Evolutionary conservation across 2,113 vertebrate genomes (phyloP).

Genomic region (Dromaius novaehollandiae): DNA sequence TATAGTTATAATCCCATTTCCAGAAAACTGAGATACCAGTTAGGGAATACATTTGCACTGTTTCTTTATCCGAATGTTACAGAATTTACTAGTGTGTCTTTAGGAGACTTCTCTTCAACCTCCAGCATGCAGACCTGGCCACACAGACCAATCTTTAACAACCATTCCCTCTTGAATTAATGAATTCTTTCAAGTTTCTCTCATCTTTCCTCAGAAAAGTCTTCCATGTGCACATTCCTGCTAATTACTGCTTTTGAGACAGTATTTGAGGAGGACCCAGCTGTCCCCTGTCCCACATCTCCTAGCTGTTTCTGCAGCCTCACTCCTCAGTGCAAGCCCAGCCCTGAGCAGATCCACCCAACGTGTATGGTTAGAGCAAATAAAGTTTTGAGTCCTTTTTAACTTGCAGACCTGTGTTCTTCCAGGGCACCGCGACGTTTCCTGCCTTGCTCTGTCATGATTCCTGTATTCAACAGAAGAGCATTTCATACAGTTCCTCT

Average conservation of each 20-base stretch:
- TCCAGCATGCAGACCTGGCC: background rate
- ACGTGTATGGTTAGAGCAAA: background rate
- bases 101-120: background rate
- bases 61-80: background rate
- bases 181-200: background rate
- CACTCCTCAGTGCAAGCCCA: background rate
- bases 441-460: background rate
- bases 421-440: background rate
- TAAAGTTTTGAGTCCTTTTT: background rate
- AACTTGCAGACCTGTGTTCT: background rate
- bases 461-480: background rate
- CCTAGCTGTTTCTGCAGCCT: background rate
- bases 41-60: background rate
- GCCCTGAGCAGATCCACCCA: background rate
- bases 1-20: background rate
- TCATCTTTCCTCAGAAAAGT: background rate
- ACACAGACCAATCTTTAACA: rapidly evolving
- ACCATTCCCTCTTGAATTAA: background rate
- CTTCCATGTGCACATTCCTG: background rate
- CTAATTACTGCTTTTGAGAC: background rate
- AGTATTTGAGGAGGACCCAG: background rate
- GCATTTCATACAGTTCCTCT: background rate
- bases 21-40: background rate
- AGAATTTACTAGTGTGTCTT: background rate
- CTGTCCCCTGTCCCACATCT: rapidly evolving